These are phyloP conservation scores for Drosophila siamana DNA, from an alignment of 2,888 invertebrate species.

Conservation along the genomic window DNA sequence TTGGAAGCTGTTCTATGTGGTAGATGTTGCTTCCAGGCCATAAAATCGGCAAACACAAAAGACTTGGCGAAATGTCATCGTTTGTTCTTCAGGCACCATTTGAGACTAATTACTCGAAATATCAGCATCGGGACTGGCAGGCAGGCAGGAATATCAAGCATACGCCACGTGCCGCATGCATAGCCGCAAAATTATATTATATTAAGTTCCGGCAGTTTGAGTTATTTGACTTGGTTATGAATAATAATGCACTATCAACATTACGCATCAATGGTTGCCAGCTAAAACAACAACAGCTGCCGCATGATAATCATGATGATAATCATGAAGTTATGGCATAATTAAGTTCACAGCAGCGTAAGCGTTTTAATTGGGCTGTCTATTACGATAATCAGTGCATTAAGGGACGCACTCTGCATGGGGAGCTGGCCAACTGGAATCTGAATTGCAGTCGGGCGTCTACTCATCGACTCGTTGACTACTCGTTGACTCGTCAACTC, in stretches of 20 bases:
- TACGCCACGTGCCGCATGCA: slow-evolving; percentile 47
- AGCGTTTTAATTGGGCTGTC: slow-evolving; percentile 67
- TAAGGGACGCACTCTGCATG: slow-evolving; percentile 24
- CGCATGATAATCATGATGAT: slow-evolving; percentile 6
- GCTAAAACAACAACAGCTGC: slow-evolving; percentile 29
- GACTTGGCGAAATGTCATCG: slow-evolving; percentile 17
- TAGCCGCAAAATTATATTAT: slow-evolving; percentile 12
- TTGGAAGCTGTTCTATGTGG: slow-evolving; percentile 31
- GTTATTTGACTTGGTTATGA: slow-evolving; percentile 29
- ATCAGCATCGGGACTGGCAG: slow-evolving; percentile 14
- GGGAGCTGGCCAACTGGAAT: slow-evolving; percentile 16
- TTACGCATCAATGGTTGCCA: slow-evolving; percentile 52
- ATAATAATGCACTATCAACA: slow-evolving; percentile 58
- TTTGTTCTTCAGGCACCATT: slow-evolving; percentile 11
- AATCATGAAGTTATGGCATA: slow-evolving; percentile 34
- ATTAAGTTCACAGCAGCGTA: slow-evolving; percentile 66
- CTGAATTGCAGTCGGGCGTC: slow-evolving; percentile 6
- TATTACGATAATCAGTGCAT: slow-evolving; percentile 64
- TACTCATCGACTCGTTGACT: slow-evolving; percentile 42
- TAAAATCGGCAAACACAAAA: slow-evolving; percentile 29
- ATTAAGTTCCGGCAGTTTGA: neutral
- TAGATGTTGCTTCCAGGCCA: slow-evolving; percentile 39
- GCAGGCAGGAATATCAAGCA: slow-evolving; percentile 39
- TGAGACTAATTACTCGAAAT: slow-evolving; percentile 55
- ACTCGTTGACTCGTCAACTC: slow-evolving; percentile 32